Conservation (phyloP, 1,140 invertebrate genomes). For the Eupristina koningsbergeri region DNA sequence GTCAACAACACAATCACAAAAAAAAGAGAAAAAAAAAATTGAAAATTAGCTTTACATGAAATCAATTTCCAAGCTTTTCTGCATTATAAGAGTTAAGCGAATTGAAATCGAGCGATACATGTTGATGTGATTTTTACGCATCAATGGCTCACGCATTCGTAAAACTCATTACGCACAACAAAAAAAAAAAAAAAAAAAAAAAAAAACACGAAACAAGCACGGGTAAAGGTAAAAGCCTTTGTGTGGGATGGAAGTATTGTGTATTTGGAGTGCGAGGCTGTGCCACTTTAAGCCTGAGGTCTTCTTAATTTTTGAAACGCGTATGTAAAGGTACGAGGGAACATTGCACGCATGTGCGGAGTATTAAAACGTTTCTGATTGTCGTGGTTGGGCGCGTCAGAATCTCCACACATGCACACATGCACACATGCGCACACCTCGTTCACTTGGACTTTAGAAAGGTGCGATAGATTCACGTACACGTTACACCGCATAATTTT, state of each 20-base stretch:
- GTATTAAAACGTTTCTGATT: conserved; percentile 28
- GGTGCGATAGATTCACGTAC: conserved; percentile 33
- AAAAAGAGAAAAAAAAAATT: neutral
- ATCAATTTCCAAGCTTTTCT: neutral
- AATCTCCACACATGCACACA: too few relatives aligned
- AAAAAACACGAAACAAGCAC: too few relatives aligned
- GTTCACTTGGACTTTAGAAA: conserved; percentile 33
- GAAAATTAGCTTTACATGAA: neutral
- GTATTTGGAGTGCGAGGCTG: neutral
- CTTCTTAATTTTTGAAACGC: conserved; percentile 1
- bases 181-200: too few relatives aligned
- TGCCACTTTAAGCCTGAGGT: conserved; percentile 11
- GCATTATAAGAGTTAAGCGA: neutral
- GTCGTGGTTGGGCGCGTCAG: conserved; percentile 16
- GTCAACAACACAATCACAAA: neutral
- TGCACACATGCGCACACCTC: too few relatives aligned
- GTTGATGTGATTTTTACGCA: too few relatives aligned
- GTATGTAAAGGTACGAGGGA: neutral
- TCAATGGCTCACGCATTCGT: too few relatives aligned
- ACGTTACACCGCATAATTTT: conserved; percentile 19
- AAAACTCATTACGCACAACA: too few relatives aligned
- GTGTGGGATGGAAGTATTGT: neutral
- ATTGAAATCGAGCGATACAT: too few relatives aligned
- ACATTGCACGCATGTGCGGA: neutral
- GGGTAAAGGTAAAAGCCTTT: too few relatives aligned